phyloP scores from a whole-genome alignment of 2,888 invertebrate species.

The Patella pellucida region DNA sequence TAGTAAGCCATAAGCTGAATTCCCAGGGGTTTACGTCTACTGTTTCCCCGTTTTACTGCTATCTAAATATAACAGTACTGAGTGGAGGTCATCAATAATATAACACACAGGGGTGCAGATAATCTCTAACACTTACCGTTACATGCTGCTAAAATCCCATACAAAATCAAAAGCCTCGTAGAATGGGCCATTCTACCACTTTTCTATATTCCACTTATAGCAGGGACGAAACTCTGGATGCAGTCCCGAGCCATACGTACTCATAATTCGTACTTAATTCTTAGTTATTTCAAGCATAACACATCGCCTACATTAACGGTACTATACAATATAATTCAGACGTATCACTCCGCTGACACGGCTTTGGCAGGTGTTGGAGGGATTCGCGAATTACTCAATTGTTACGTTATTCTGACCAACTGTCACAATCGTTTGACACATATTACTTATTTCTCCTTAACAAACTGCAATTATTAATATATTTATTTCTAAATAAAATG shows the following conservation, averaged over 20 bases:
- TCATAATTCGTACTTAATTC: slow-evolving; percentile 4
- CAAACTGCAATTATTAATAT: no score
- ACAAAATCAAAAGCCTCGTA: slow-evolving; percentile 21
- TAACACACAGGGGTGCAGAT: slow-evolving; percentile 19
- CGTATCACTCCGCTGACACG: slow-evolving; percentile 11
- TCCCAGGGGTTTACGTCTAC: no score
- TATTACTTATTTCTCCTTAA: no score
- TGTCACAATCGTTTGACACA: no score
- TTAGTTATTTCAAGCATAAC: slow-evolving; percentile 10
- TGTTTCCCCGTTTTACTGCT: neutral
- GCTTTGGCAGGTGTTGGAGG: slow-evolving; percentile 5
- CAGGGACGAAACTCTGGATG: neutral
- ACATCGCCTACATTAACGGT: slow-evolving; percentile 9
- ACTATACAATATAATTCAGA: slow-evolving; percentile 1
- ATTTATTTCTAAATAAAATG: no score
- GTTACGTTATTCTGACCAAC: no score
- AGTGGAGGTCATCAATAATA: slow-evolving; percentile 26
- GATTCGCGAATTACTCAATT: no score
- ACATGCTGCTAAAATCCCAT: slow-evolving; percentile 32
- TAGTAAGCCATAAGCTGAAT: no score
- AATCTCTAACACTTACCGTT: slow-evolving; percentile 31
- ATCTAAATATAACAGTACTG: slow-evolving; percentile 7
- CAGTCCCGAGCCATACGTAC: neutral
- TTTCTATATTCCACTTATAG: slow-evolving; percentile 1
- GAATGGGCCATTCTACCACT: slow-evolving; percentile 5